Evolutionary conservation across 92 coral and sea anemone species (phyloP), one percentile per base, ranked within the genome.

Genomic region (Zoanthus sociatus): DNA sequence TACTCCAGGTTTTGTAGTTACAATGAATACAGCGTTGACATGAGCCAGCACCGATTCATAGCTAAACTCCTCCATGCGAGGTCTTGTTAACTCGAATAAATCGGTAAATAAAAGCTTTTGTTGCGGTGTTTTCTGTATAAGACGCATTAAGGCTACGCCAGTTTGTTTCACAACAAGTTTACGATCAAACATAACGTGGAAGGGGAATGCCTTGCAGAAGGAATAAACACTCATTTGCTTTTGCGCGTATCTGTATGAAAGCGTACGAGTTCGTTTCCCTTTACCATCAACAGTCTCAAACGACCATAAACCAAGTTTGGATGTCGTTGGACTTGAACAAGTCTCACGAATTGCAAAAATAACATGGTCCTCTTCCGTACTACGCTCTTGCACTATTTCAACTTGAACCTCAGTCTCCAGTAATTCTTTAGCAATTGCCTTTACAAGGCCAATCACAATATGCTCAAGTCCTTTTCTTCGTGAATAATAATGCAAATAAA

Each of bases 361-460:
- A 15, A 96, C 95, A 63, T 97, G 99, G 20, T 94, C 98, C 21
- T 77, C 85, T 16, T 90, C 87, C 5, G 84, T 98, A 66, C 93
- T 90, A 1, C 92, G 75, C 47, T 94, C 94, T 46, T 93, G 90
- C 10, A 76, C 82, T 10, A 97, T 90, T 10, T 84, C 85, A 26
- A 94, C 93, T 16, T 85, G 89, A 42, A 95, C 98, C 55, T 92
- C 92, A 16, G 98, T 95, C 67, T 91, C 86, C 66, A 97, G 87
- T 78, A 97, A 87, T 55, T 97, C 94, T 54, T 93, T 92, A 4
- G 98, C 98, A 13, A 97, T 95, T 5, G 99, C 98, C 84, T 97
- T 97, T 20, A 97, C 99, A 60, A 97, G 90, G 14, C 99, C 99
- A 58, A 97, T 95, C n/a, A 97, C 99, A 61, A 97, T 97, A 21